Conservation (phyloP, 92 coral and sea anemone species). For the Palythoa heliodiscus region DNA sequence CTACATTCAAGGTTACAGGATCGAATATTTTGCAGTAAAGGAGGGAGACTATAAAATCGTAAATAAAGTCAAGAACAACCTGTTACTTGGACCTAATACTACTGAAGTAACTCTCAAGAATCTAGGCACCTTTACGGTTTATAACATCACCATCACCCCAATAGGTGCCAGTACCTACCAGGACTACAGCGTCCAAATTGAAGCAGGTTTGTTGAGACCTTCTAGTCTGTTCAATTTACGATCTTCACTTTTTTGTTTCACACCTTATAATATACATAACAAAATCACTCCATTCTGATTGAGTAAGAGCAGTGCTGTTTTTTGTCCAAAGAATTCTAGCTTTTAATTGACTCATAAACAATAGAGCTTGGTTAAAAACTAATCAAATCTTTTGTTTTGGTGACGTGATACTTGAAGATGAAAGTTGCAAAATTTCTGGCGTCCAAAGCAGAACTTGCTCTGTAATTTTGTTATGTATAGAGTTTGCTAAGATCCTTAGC, state of each 20-base stretch:
- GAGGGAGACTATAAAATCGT: conserved; percentile 40
- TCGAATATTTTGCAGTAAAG: conserved; percentile 49
- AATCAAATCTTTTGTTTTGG: too few relatives aligned
- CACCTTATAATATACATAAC: too few relatives aligned
- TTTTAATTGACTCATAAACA: too few relatives aligned
- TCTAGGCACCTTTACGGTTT: conserved; percentile 50
- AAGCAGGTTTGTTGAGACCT: conserved; percentile 50
- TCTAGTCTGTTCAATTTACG: background rate
- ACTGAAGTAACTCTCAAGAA: conserved; percentile 41
- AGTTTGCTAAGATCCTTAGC: too few relatives aligned
- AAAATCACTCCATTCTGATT: too few relatives aligned
- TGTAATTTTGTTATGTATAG: too few relatives aligned
- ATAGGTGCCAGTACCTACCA: conserved; percentile 30
- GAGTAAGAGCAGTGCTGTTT: too few relatives aligned
- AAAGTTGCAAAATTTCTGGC: too few relatives aligned
- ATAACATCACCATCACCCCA: conserved; percentile 56
- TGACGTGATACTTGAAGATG: too few relatives aligned
- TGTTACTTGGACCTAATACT: conserved; percentile 55
- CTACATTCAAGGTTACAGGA: conserved; percentile 52
- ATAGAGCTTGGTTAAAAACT: too few relatives aligned
- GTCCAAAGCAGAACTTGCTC: too few relatives aligned
- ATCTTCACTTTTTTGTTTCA: too few relatives aligned
- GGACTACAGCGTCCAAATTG: conserved; percentile 37
- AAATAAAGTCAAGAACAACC: conserved; percentile 18
- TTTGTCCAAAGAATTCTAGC: background rate